phyloP scores from a whole-genome alignment of 2,797 vertebrate genomes.

The Malurus leucopterus region DNA sequence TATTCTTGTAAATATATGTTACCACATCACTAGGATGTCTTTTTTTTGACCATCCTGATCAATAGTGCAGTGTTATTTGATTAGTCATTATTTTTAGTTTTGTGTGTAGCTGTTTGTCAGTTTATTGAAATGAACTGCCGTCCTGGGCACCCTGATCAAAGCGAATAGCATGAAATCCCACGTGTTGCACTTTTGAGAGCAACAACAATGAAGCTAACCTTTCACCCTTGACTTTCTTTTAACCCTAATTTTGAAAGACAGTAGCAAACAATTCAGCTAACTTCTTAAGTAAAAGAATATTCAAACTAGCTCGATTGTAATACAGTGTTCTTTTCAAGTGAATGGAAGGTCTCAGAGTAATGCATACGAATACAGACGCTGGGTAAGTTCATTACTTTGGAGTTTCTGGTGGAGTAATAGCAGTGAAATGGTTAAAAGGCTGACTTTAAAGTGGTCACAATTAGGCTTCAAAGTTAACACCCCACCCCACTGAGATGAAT shows the following conservation, averaged over 20 bases:
- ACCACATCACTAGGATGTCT: not conserved
- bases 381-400: slow-evolving; percentile 59
- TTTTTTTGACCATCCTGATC: not conserved
- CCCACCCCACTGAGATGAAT: slow-evolving; percentile 67
- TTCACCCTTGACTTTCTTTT: slow-evolving; percentile 49
- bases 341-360: not conserved
- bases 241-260: slow-evolving; percentile 50
- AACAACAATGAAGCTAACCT: slow-evolving; percentile 36
- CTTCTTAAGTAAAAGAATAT: slow-evolving; percentile 51
- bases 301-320: slow-evolving; percentile 38
- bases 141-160: not conserved
- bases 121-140: not conserved
- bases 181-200: slow-evolving; percentile 11
- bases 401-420: slow-evolving; percentile 17
- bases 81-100: slow-evolving; percentile 10
- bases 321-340: slow-evolving; percentile 30
- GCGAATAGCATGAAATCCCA: slow-evolving; percentile 18
- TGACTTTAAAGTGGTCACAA: slow-evolving; percentile 61
- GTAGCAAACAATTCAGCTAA: slow-evolving; percentile 19
- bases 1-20: not conserved
- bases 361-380: slow-evolving; percentile 29
- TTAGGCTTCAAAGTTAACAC: slow-evolving; percentile 71
- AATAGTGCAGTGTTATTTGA: not conserved
- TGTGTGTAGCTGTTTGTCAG: not conserved
- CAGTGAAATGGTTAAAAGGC: slow-evolving; percentile 61